Percentiles rank a stretch among this genome's conserved stretches.
Evolutionary conservation across 64 coral and sea anemone species (phyloP).

Genomic region (Hydrozoanthus tunicans): DNA sequence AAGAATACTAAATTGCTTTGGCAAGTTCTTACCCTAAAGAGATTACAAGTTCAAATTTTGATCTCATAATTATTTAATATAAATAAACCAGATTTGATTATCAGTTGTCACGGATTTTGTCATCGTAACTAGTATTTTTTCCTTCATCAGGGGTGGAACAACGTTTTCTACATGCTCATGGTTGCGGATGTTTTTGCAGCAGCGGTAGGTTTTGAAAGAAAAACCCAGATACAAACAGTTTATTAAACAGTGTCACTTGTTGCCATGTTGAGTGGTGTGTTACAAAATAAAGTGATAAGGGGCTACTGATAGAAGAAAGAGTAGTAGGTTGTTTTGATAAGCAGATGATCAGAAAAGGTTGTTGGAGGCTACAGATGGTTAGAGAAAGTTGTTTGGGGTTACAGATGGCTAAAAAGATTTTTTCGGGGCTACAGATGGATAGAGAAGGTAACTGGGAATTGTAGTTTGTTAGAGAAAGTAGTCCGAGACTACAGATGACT

Average conservation of each 20-base stretch:
- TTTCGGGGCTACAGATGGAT: not conserved
- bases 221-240: not conserved
- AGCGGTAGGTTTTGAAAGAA: constrained; percentile 65
- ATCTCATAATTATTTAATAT: not conserved
- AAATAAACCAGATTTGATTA: not conserved
- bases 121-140: not conserved
- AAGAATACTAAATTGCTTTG: no score
- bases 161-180: constrained; percentile 98
- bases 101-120: not conserved
- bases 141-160: constrained; percentile 86
- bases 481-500: not conserved
- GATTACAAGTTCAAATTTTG: not conserved
- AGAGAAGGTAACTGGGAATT: not conserved
- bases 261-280: not conserved
- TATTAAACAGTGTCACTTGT: not conserved
- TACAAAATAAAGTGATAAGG: not conserved
- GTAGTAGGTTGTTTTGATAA: not conserved
- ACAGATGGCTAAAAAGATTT: not conserved
- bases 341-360: not conserved
- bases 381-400: not conserved
- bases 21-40: not conserved
- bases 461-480: not conserved
- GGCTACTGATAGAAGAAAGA: not conserved
- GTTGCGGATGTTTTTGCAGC: constrained; percentile 81
- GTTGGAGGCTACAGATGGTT: not conserved